These are phyloP conservation scores for Agapostemon virescens DNA, from an alignment of 2,888 invertebrate genomes.

Conservation along the genomic window DNA sequence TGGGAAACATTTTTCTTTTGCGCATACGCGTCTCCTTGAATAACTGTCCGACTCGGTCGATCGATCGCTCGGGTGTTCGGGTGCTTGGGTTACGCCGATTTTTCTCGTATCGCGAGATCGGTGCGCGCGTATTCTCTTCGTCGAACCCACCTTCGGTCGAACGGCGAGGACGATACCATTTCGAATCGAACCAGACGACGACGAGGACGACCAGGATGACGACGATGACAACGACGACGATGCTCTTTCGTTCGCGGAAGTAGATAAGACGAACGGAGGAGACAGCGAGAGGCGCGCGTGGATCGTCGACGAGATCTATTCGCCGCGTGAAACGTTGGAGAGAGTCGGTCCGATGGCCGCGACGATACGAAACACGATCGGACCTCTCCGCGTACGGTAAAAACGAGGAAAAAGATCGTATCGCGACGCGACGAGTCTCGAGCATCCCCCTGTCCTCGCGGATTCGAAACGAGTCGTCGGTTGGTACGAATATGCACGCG, in stretches of 20 bases:
- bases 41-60: not conserved
- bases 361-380: too few relatives aligned
- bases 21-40: conserved; percentile 1
- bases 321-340: too few relatives aligned
- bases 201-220: too few relatives aligned
- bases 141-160: not conserved
- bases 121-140: not conserved
- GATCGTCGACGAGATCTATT: too few relatives aligned
- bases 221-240: too few relatives aligned
- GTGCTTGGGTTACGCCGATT: not conserved
- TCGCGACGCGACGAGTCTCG: not conserved
- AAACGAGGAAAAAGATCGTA: too few relatives aligned
- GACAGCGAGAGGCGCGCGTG: too few relatives aligned
- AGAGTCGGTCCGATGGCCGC: too few relatives aligned
- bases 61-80: not conserved
- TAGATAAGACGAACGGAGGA: not conserved
- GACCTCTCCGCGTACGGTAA: not conserved
- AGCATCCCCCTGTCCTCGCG: conserved; percentile 43
- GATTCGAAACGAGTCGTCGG: conserved; percentile 42
- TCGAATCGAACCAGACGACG: not conserved
- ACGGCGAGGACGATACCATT: not conserved
- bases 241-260: not conserved
- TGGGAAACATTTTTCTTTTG: conserved; percentile 18
- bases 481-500: conserved; percentile 37
- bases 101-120: not conserved